Evolutionary conservation across 2,113 vertebrate species (phyloP).

Genomic region (Cynocephalus volans): DNA sequence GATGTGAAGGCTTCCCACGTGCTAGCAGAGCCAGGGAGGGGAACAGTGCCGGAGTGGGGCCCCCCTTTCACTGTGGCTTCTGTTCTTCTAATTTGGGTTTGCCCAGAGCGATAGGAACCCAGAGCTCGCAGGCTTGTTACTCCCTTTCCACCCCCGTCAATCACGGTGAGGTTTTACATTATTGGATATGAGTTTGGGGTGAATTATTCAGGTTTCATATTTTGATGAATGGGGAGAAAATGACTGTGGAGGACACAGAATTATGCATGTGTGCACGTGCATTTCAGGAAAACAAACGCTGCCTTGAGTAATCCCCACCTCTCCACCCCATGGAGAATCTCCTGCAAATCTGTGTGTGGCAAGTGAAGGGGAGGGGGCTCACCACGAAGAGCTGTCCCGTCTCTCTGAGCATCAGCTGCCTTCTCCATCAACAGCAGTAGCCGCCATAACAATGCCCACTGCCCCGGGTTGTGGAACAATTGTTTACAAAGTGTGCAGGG

Average conservation of each 20-base stretch:
- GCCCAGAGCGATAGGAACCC: background rate
- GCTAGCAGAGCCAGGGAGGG: background rate
- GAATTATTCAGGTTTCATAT: constrained; percentile 41
- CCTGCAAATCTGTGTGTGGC: fast-evolving
- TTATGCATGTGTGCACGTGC: fast-evolving
- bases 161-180: background rate
- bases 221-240: background rate
- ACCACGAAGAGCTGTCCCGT: fast-evolving
- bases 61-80: background rate
- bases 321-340: fast-evolving
- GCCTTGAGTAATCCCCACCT: background rate
- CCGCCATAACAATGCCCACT: fast-evolving
- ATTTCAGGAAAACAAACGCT: background rate
- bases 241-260: background rate
- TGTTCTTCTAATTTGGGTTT: background rate
- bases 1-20: background rate
- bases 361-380: too few relatives aligned
- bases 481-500: background rate
- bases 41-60: fast-evolving
- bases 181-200: constrained; percentile 52
- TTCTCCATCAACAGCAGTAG: fast-evolving
- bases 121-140: background rate
- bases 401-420: fast-evolving
- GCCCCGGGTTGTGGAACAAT: fast-evolving
- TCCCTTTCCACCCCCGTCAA: background rate